Evolutionary conservation across 2,888 invertebrate species (phyloP).

Genomic region (Mesochorus sp.): DNA sequence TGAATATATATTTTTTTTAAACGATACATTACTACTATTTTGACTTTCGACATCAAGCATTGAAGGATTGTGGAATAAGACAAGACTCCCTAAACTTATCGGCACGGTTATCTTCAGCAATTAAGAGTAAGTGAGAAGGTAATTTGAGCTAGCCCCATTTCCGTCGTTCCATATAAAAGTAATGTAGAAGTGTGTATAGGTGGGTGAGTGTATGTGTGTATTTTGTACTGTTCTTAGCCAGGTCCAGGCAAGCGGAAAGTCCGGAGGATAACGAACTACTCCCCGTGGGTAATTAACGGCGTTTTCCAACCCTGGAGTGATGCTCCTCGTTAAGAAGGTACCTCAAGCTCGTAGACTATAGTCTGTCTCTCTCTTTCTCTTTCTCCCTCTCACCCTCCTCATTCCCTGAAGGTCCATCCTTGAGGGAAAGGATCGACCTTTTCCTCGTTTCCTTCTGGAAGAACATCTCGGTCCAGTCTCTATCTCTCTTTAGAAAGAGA

Average conservation of each 20-base stretch:
- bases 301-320: conserved; percentile 79
- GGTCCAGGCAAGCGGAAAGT: conserved; percentile 66
- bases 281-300: conserved; percentile 79
- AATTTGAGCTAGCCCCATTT: conserved; percentile 77
- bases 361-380: conserved; percentile 16
- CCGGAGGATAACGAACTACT: conserved; percentile 77
- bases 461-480: conserved; percentile 40
- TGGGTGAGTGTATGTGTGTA: neutral
- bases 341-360: conserved; percentile 67
- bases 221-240: conserved; percentile 33
- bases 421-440: conserved; percentile 49
- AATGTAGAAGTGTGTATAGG: conserved; percentile 24
- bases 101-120: conserved; percentile 38
- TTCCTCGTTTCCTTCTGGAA: conserved; percentile 32
- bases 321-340: conserved; percentile 79
- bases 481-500: conserved; percentile 17
- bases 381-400: conserved; percentile 13
- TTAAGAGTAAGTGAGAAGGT: conserved; percentile 76
- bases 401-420: conserved; percentile 48
- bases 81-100: conserved; percentile 17
- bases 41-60: neutral
- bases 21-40: neutral
- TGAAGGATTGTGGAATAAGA: neutral
- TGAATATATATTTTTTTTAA: neutral
- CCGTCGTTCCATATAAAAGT: conserved; percentile 44